Evolutionary conservation across 2,797 vertebrate species (phyloP).

Genomic region (Phoxinus dragarum): DNA sequence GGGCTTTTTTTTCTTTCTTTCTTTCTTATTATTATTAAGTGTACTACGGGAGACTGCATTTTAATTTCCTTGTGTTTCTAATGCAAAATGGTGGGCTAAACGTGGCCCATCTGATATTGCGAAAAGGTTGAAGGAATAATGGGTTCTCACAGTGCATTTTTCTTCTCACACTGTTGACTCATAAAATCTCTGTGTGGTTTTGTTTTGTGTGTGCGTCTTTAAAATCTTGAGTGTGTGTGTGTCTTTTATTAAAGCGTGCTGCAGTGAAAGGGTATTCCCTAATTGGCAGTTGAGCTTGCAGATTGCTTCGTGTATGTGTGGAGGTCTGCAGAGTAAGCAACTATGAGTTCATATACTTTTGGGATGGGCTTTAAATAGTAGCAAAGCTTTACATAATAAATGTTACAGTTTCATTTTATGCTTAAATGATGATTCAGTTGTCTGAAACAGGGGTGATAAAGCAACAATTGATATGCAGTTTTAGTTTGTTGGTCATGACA

Average conservation of each 20-base stretch:
- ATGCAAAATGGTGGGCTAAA: conserved; percentile 1
- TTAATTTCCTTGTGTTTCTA: conserved; percentile 12
- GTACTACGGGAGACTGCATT: too few relatives aligned
- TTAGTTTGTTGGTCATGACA: too few relatives aligned
- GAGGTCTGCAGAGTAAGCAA: conserved; percentile 47
- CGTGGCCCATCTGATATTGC: not conserved
- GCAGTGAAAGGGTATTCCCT: conserved; percentile 63
- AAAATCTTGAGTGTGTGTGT: conserved; percentile 60
- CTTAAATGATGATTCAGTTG: not conserved
- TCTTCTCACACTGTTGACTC: conserved; percentile 24
- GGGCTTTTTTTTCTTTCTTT: not conserved
- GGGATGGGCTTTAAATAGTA: conserved; percentile 19
- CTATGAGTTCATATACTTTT: not conserved
- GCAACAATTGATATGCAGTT: not conserved
- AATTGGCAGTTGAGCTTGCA: conserved; percentile 69
- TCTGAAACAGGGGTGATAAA: not conserved
- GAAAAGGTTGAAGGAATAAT: conserved; percentile 15
- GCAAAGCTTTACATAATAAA: not conserved
- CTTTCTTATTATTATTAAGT: not conserved
- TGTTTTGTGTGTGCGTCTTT: not conserved
- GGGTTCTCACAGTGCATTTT: conserved; percentile 21
- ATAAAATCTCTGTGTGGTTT: conserved; percentile 13
- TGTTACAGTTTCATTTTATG: not conserved
- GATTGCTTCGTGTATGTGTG: conserved; percentile 60
- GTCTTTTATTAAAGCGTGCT: conserved; percentile 65